A percentile compares a stretch with the other conserved stretches of the same genome.
Conservation (phyloP, 2,888 invertebrate genomes). For the Drosophila longiperda region DNA sequence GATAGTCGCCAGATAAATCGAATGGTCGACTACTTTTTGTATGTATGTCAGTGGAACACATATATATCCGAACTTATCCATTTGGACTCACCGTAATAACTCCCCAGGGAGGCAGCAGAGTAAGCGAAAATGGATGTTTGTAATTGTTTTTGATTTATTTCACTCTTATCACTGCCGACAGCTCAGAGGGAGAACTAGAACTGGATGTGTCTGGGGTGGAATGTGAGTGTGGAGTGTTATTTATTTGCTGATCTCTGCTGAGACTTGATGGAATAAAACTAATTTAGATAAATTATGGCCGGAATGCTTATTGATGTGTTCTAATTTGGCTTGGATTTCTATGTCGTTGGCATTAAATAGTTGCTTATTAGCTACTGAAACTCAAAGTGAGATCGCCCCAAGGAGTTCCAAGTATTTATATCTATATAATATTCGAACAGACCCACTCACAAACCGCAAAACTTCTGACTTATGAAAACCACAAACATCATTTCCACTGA, state of each 20-base stretch:
- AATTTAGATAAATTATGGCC: slow-evolving; percentile 72
- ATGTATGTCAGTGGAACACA: neutral
- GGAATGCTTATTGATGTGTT: slow-evolving; percentile 60
- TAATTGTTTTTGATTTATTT: slow-evolving; percentile 77
- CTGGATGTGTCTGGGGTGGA: neutral
- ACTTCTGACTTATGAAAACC: slow-evolving; percentile 19
- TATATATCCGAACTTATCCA: slow-evolving; percentile 1
- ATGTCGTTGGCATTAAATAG: neutral
- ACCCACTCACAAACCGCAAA: slow-evolving; percentile 5
- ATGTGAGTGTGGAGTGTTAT: slow-evolving; percentile 42
- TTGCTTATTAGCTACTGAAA: neutral
- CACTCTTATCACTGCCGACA: slow-evolving; percentile 51
- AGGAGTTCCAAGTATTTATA: neutral
- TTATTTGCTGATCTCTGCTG: slow-evolving; percentile 61
- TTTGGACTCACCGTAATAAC: slow-evolving; percentile 1
- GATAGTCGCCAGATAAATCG: slow-evolving; percentile 29
- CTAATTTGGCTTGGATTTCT: slow-evolving; percentile 41
- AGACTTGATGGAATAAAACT: slow-evolving; percentile 58
- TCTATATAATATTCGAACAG: neutral
- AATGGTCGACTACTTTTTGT: slow-evolving; percentile 11
- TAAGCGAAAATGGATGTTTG: slow-evolving; percentile 68
- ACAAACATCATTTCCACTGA: slow-evolving; percentile 24
- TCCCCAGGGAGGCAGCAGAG: slow-evolving; percentile 10
- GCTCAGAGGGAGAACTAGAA: neutral
- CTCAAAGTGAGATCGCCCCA: neutral